Evolutionary conservation across 2,888 invertebrate species (phyloP), one percentile per base, ranked within the genome.

Genomic region (Hyposoter dolosus): DNA sequence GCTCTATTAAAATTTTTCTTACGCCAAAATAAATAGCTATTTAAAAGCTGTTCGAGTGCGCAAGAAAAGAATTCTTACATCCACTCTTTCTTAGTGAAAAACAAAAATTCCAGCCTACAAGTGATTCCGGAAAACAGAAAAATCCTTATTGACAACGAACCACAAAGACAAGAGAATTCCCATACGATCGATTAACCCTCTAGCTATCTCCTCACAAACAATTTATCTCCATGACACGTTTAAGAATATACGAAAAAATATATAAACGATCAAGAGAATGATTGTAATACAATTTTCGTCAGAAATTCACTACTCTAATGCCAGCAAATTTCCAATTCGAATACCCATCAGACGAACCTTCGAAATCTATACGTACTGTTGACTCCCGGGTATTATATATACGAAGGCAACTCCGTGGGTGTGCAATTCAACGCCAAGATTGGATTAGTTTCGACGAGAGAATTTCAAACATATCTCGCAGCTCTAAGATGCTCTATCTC

Each of bases 361-460:
- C 40, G 19, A 66, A 53, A 77, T 60, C 47, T 60, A 69, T 69
- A 80, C n/a, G 43, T 40, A 50, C 23, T 43, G 72, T 72, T 74
- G 72, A 66, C 74, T 72, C 65, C 43, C 50, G 71, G 72, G 72
- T 65, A 81, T 81, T 74, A 82, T 69, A 32, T 68, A 72, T 63
- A 72, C 43, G 65, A 17, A 50, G 68, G 17, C 32, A 79, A 56
- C 79, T 72, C 65, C 15, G 77, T 66, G 40, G 47, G 23, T 47
- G 68, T 63, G 74, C 63, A 69, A 77, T 81, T 63, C 72, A 74
- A 81, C 77, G 47, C 79, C 74, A 83, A 78, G 81, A 86, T 86
- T 86, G 86, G 81, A 86, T 86, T 86, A 86, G 86, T 86, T 86
- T 86, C 72, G 86, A 83, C 83, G 77, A 45, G 77, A 86, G 86